Percentiles rank a stretch among this genome's conserved stretches.
phyloP scores from a whole-genome alignment of 2,888 invertebrate species.

The Argyresthia goedartella region DNA sequence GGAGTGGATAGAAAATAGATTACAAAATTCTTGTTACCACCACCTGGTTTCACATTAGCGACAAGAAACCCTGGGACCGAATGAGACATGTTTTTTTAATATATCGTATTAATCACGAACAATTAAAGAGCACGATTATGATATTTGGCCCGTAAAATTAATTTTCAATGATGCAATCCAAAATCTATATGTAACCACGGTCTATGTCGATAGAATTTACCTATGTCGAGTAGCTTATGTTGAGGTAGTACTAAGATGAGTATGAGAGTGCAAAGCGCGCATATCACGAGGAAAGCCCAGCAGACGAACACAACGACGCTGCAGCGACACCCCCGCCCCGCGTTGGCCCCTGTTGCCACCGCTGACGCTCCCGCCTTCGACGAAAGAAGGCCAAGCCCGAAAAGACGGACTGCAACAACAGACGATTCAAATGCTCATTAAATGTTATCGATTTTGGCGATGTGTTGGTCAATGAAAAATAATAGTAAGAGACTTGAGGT shows the following conservation, averaged over 20 bases:
- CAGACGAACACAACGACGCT: constrained; percentile 57
- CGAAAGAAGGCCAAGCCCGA: constrained; percentile 52
- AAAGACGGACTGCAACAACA: constrained; percentile 49
- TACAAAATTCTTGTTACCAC: too few species aligned
- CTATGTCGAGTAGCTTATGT: constrained; percentile 38
- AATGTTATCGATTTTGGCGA: not conserved
- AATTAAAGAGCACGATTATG: too few species aligned
- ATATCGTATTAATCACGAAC: too few species aligned
- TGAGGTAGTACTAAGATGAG: constrained; percentile 31
- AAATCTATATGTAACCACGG: too few species aligned
- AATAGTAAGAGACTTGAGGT: too few species aligned
- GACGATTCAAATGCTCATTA: not conserved
- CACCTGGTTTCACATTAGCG: too few species aligned
- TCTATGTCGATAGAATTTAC: constrained; percentile 20
- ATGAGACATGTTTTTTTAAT: too few species aligned
- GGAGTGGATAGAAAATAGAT: too few species aligned
- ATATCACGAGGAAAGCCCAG: constrained; percentile 46
- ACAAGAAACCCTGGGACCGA: too few species aligned
- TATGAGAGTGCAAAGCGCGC: constrained; percentile 33
- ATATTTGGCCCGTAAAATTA: too few species aligned
- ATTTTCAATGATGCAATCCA: too few species aligned
- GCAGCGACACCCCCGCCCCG: constrained; percentile 33
- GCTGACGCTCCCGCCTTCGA: constrained; percentile 24
- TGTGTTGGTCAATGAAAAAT: not conserved
- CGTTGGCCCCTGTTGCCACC: too few species aligned